phyloP scores from a whole-genome alignment of 2,797 vertebrate genomes.

The Melanotaenia trifasciata region DNA sequence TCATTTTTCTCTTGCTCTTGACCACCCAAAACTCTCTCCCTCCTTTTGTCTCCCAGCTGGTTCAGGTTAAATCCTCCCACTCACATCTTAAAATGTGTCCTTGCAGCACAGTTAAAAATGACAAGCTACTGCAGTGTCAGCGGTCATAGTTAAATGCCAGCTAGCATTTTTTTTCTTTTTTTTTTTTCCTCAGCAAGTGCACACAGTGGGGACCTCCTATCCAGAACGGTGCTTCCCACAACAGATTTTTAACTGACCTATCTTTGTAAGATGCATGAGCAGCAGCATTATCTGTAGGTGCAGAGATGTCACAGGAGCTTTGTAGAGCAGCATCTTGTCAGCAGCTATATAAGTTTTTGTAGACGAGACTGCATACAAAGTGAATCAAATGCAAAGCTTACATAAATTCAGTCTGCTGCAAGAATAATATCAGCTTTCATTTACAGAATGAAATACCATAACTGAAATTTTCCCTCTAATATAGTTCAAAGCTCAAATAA shows the following conservation, averaged over 20 bases:
- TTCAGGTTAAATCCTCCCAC: constrained; percentile 55
- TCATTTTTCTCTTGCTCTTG: constrained; percentile 48
- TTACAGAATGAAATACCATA: not conserved
- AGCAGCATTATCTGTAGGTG: not conserved
- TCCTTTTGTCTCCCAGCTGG: constrained; percentile 28
- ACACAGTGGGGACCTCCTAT: constrained; percentile 9
- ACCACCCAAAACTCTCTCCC: constrained; percentile 40
- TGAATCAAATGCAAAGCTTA: constrained; percentile 25
- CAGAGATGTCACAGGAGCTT: constrained; percentile 20
- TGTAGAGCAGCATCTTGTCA: constrained; percentile 11
- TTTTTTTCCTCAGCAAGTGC: constrained; percentile 5
- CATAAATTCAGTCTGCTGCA: constrained; percentile 13
- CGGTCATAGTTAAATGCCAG: constrained; percentile 53
- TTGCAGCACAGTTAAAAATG: constrained; percentile 43
- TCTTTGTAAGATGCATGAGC: constrained; percentile 28
- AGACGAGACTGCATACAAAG: constrained; percentile 23
- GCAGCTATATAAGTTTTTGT: constrained; percentile 35
- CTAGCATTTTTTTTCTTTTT: not conserved
- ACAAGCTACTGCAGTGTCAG: constrained; percentile 48
- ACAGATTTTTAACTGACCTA: constrained; percentile 36
- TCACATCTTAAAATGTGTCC: constrained; percentile 47
- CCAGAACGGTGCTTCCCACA: constrained; percentile 26
- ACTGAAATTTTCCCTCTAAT: not conserved
- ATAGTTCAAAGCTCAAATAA: too few species aligned
- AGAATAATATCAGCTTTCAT: not conserved